phyloP scores from a whole-genome alignment of 2,888 invertebrate species.

The Clanis bilineata region DNA sequence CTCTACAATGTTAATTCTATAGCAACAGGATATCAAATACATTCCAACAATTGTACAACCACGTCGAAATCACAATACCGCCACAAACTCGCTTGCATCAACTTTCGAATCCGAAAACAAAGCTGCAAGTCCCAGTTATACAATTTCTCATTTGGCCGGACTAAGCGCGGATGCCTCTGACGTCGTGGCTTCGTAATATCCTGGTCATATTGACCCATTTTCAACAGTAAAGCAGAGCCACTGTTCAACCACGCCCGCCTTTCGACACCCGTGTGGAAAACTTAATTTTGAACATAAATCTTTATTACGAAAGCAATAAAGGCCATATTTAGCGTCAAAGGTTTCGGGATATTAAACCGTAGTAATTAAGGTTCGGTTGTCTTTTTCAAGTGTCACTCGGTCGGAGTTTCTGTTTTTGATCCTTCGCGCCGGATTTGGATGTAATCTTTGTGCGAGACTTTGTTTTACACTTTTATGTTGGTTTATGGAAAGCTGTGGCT shows the following conservation, averaged over 20 bases:
- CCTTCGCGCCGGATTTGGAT: slow-evolving; percentile 1
- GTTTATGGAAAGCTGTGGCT: too few species aligned
- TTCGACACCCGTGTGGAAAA: slow-evolving; percentile 36
- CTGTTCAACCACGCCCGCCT: neutral
- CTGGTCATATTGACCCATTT: slow-evolving; percentile 70
- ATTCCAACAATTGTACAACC: slow-evolving; percentile 1
- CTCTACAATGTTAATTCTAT: too few species aligned
- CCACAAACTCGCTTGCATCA: slow-evolving; percentile 6
- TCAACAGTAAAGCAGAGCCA: slow-evolving; percentile 38
- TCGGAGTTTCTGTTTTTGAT: slow-evolving; percentile 11
- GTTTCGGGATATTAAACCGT: slow-evolving; percentile 64
- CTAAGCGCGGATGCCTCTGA: slow-evolving; percentile 67
- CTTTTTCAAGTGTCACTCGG: slow-evolving; percentile 28
- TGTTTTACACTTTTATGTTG: neutral
- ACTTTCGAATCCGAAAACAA: slow-evolving; percentile 35
- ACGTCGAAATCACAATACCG: slow-evolving; percentile 5
- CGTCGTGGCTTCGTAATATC: slow-evolving; percentile 76
- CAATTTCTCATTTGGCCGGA: slow-evolving; percentile 72
- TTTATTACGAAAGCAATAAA: slow-evolving; percentile 77
- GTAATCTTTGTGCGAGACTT: neutral
- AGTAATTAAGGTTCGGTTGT: slow-evolving; percentile 64
- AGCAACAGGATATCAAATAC: too few species aligned
- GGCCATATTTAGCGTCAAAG: slow-evolving; percentile 71
- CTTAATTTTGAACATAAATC: slow-evolving; percentile 49
- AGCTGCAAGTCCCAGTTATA: slow-evolving; percentile 39